phyloP scores from a whole-genome alignment of 2,797 vertebrate genomes.

The Prunella strophiata region DNA sequence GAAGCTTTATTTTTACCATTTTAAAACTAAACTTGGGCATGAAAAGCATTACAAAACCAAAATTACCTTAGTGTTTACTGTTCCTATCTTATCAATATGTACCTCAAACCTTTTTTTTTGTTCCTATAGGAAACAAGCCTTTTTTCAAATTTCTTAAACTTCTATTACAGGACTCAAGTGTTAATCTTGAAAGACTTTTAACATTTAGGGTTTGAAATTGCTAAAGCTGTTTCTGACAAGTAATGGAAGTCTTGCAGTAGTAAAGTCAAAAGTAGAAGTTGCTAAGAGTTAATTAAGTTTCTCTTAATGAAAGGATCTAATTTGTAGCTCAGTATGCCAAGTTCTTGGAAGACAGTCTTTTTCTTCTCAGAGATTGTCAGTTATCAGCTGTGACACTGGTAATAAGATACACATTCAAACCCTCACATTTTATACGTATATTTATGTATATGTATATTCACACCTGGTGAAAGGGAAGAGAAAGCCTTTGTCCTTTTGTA shows the following conservation, averaged over 20 bases:
- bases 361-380: background rate
- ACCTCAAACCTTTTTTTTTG: background rate
- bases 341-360: background rate
- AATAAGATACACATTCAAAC: background rate
- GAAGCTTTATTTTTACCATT: background rate
- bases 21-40: background rate
- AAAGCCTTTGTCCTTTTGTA: background rate
- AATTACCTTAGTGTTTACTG: background rate
- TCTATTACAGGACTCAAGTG: background rate
- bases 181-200: background rate
- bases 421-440: background rate
- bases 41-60: background rate
- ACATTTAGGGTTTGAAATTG: background rate
- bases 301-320: background rate
- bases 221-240: background rate
- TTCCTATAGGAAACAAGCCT: background rate
- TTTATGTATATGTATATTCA: background rate
- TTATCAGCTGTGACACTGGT: background rate
- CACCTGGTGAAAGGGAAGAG: background rate
- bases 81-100: background rate
- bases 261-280: background rate
- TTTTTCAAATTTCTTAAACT: background rate
- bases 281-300: background rate
- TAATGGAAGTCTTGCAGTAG: background rate
- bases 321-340: background rate